Conservation (phyloP, 2,113 vertebrate genomes). For the Gnathonemus longibarbis region DNA sequence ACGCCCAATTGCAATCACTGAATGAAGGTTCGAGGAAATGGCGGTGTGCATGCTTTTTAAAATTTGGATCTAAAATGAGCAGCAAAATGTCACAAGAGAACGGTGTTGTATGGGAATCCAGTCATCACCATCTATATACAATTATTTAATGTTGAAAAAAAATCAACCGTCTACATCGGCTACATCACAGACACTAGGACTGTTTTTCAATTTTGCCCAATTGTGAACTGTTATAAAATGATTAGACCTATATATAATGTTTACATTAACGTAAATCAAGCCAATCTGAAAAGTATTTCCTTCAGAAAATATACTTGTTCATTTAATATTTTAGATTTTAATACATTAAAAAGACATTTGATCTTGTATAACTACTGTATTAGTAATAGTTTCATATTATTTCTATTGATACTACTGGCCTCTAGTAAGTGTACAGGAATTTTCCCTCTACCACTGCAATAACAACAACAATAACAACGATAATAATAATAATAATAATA, state of each 20-base stretch:
- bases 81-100: background rate
- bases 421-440: background rate
- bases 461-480: background rate
- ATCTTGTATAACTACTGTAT: background rate
- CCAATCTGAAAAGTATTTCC: background rate
- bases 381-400: background rate
- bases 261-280: background rate
- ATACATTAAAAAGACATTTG: background rate
- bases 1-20: conserved; percentile 27
- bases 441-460: background rate
- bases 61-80: background rate
- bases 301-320: background rate
- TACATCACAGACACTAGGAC: background rate
- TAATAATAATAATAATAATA: conserved; percentile 7
- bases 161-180: too few species aligned
- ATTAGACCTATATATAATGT: background rate
- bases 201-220: background rate
- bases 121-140: background rate
- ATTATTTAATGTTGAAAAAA: background rate
- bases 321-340: background rate
- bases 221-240: background rate
- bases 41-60: background rate
- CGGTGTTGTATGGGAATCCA: background rate
- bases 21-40: background rate
- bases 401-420: background rate